A percentile compares a stretch with the other conserved stretches of the same genome.
These are phyloP conservation scores for Ibycter americanus DNA, from an alignment of 2,797 vertebrate genomes.

Conservation along the genomic window DNA sequence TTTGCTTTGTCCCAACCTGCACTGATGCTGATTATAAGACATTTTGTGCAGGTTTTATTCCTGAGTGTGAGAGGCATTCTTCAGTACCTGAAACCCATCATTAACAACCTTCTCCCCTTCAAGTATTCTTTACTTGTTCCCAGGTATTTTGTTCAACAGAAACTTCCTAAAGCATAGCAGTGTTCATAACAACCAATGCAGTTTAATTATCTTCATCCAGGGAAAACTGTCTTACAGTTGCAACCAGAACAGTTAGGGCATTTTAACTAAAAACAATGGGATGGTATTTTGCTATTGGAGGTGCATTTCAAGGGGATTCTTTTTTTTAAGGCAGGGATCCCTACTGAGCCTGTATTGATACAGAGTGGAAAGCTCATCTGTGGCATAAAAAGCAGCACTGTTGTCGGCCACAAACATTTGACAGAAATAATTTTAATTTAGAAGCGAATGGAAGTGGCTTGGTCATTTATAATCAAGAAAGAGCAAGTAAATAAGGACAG, in stretches of 20 bases:
- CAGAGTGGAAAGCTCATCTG: slow-evolving; percentile 5
- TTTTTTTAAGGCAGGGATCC: slow-evolving; percentile 30
- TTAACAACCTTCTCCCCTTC: slow-evolving; percentile 36
- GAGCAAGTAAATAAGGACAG: neutral
- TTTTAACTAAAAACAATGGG: slow-evolving; percentile 47
- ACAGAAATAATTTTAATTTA: slow-evolving; percentile 57
- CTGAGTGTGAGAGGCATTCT: slow-evolving; percentile 20
- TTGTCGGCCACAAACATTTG: slow-evolving; percentile 55
- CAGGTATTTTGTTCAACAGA: slow-evolving; percentile 42
- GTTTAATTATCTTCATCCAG: slow-evolving; percentile 62
- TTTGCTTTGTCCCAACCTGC: neutral
- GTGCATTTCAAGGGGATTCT: slow-evolving; percentile 9
- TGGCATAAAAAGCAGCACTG: slow-evolving; percentile 55
- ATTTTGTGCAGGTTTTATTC: slow-evolving; percentile 30
- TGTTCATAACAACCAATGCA: slow-evolving; percentile 40
- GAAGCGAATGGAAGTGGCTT: slow-evolving; percentile 35
- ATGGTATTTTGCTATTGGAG: slow-evolving; percentile 24
- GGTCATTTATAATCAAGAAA: neutral
- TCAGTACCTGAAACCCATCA: slow-evolving; percentile 29
- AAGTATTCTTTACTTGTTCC: slow-evolving; percentile 36
- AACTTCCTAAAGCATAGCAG: slow-evolving; percentile 54
- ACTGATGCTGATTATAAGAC: neutral
- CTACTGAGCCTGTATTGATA: slow-evolving; percentile 3
- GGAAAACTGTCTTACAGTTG: slow-evolving; percentile 40
- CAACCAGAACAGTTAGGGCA: slow-evolving; percentile 59